Evolutionary conservation across 2,113 vertebrate genomes (phyloP).

Genomic region (Tricholaema leucomelas): DNA sequence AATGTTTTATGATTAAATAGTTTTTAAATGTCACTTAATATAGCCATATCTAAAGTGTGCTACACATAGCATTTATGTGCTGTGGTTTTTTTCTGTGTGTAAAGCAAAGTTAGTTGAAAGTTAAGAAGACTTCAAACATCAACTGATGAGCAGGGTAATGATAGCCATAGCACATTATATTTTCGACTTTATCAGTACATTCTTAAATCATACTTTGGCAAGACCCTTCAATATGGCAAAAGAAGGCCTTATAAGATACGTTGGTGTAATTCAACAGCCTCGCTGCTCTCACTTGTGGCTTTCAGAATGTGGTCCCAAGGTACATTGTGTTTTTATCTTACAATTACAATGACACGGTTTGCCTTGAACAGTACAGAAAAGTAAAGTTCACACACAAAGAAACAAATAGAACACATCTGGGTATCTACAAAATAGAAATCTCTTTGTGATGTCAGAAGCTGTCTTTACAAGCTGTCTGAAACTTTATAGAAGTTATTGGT

Average conservation of each 20-base stretch:
- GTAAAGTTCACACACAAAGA: neutral
- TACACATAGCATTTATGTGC: neutral
- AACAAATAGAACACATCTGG: neutral
- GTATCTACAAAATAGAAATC: neutral
- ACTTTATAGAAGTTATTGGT: neutral
- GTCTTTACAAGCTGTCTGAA: neutral
- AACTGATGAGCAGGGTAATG: neutral
- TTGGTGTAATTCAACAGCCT: neutral
- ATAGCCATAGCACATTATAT: neutral
- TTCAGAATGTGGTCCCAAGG: neutral
- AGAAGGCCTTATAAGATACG: neutral
- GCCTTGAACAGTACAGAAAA: neutral
- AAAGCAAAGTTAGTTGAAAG: neutral
- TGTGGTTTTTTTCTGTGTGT: neutral
- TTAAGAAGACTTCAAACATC: neutral
- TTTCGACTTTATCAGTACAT: neutral
- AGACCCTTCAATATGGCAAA: neutral
- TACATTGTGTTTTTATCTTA: neutral
- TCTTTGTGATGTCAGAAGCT: neutral
- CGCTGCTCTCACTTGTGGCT: neutral
- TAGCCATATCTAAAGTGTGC: neutral
- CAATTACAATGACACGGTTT: neutral
- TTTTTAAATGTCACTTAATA: neutral
- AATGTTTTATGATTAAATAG: neutral
- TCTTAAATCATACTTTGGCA: neutral